phyloP scores from a whole-genome alignment of 2,113 vertebrate genomes.

The Kryptolebias marmoratus region DNA sequence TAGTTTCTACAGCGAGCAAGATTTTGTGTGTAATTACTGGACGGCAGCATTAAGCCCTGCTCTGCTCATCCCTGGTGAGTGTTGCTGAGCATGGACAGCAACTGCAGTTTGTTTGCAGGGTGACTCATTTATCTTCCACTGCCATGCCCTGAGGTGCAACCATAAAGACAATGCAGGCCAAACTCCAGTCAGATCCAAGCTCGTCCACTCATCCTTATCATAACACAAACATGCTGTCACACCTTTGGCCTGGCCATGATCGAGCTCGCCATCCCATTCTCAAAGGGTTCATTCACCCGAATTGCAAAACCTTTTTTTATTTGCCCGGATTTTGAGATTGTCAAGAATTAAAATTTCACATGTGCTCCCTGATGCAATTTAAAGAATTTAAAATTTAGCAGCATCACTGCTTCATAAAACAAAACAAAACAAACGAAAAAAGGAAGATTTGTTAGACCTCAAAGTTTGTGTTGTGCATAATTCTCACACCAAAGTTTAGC shows the following conservation, averaged over 20 bases:
- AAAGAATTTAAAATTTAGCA: not conserved
- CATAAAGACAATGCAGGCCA: slow-evolving; percentile 66
- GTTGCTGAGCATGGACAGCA: slow-evolving; percentile 57
- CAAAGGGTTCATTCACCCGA: slow-evolving; percentile 19
- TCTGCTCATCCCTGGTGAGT: slow-evolving; percentile 28
- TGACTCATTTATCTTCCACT: slow-evolving; percentile 66
- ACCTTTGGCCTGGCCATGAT: slow-evolving; percentile 30
- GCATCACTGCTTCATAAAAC: not conserved
- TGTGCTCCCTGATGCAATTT: not conserved
- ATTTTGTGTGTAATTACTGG: slow-evolving; percentile 35
- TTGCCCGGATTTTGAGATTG: slow-evolving; percentile 11
- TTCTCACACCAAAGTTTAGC: too few species aligned
- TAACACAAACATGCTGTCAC: slow-evolving; percentile 45
- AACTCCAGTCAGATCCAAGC: slow-evolving; percentile 62
- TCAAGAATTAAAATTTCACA: not conserved
- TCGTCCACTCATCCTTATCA: slow-evolving; percentile 66
- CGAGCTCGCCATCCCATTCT: slow-evolving; percentile 25
- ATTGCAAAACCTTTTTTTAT: slow-evolving; percentile 21
- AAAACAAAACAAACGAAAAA: too few species aligned
- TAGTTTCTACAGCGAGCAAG: slow-evolving; percentile 10
- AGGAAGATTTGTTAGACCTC: too few species aligned
- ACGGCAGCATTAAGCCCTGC: slow-evolving; percentile 27
- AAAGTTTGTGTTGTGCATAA: too few species aligned
- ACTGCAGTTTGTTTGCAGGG: slow-evolving; percentile 70
- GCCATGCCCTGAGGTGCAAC: slow-evolving; percentile 59